Conservation (phyloP, 2,888 invertebrate species). For the Hanleya hanleyi region DNA sequence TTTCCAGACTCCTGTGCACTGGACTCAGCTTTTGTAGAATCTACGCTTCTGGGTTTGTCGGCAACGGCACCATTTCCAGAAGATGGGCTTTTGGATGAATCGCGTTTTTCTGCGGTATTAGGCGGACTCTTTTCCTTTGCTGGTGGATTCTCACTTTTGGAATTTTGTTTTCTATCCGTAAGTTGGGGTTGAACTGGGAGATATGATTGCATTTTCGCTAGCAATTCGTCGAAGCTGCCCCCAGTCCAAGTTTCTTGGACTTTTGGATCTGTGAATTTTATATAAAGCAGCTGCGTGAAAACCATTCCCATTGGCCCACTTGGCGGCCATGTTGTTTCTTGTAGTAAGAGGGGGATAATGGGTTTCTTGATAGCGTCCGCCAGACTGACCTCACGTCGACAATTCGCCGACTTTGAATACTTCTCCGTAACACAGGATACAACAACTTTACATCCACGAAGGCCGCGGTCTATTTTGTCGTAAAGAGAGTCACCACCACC, state of each 20-base stretch:
- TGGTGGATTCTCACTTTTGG: no score
- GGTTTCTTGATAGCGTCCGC: constrained; percentile 68
- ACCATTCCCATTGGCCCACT: constrained; percentile 70
- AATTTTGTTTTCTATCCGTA: no score
- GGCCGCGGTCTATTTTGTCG: constrained; percentile 69
- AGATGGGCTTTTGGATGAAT: no score
- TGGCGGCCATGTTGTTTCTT: constrained; percentile 67
- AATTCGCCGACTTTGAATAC: constrained; percentile 69
- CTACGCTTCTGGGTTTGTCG: no score
- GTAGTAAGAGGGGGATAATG: constrained; percentile 66
- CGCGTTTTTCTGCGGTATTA: no score
- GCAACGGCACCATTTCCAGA: no score
- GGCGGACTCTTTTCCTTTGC: no score
- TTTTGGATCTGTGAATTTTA: constrained; percentile 53
- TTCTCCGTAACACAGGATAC: constrained; percentile 69
- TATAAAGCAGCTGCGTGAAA: constrained; percentile 63
- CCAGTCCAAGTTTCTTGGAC: constrained; percentile 53
- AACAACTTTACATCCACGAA: constrained; percentile 61
- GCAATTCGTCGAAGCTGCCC: constrained; percentile 49
- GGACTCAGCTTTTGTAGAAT: no score
- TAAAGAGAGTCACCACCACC: constrained; percentile 71
- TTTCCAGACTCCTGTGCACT: no score
- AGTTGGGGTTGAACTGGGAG: no score
- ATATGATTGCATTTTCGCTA: constrained; percentile 43
- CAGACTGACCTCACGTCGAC: constrained; percentile 67